Conservation (phyloP, 2,888 invertebrate genomes). For the Litoditis marina region DNA sequence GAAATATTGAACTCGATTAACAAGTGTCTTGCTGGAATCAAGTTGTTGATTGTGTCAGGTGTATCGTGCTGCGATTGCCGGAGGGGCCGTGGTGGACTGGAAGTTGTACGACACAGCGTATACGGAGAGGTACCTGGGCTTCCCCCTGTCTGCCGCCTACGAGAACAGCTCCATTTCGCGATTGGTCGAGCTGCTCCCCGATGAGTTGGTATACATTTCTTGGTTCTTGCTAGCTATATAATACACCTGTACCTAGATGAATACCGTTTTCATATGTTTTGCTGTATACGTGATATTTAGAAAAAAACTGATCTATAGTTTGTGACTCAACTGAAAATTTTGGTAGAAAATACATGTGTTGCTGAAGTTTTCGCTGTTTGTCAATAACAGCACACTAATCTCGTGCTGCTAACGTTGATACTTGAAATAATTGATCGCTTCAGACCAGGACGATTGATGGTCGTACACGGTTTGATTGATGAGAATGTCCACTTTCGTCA, state of each 20-base stretch:
- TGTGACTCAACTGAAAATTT: neutral
- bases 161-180: slow-evolving; percentile 79
- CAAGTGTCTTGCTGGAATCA: too few species aligned
- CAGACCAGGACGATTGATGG: slow-evolving; percentile 73
- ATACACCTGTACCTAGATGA: too few species aligned
- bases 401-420: too few species aligned
- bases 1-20: too few species aligned
- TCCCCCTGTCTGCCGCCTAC: slow-evolving; percentile 61
- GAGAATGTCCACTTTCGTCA: slow-evolving; percentile 98
- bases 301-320: neutral
- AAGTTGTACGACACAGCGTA: slow-evolving; percentile 95
- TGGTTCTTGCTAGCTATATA: neutral
- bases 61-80: slow-evolving; percentile 73
- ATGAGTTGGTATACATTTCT: slow-evolving; percentile 76
- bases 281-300: too few species aligned
- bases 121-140: slow-evolving; percentile 74
- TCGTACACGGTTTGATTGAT: slow-evolving; percentile 88
- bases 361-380: too few species aligned
- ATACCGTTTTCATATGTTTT: too few species aligned
- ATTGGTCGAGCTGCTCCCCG: slow-evolving; percentile 82
- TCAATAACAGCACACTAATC: too few species aligned
- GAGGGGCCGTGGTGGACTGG: slow-evolving; percentile 97
- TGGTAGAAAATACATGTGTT: too few species aligned
- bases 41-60: slow-evolving; percentile 65
- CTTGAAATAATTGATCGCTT: too few species aligned